Evolutionary conservation across 2,888 invertebrate genomes (phyloP), one percentile per base, ranked within the genome.

Genomic region (Hartigia nigra): DNA sequence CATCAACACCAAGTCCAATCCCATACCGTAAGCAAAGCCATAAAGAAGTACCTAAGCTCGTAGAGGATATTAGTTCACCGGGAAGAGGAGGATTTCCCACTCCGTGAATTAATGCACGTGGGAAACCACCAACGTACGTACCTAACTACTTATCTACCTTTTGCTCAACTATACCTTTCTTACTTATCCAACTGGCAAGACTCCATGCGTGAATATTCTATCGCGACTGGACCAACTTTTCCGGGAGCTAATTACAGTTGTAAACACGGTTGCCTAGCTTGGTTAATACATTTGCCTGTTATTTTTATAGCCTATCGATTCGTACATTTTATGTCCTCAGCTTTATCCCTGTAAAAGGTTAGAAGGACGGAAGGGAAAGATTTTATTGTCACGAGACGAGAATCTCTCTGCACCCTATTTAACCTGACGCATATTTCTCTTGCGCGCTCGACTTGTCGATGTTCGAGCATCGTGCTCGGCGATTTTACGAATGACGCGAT

Each of bases 401-500:
- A 55, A 55, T 72, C 72, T 72, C 12, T 72, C 72, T 34, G 31
- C 72, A 72, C 12, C 31, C 32, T 72, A 72, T 72, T 72, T 72
- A 72, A 72, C 72, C 31, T 9, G 31, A 31, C 31, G 72, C 72
- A 32, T 34, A 72, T 72, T 72, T 72, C 72, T 72, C 72, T 72
- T 34, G 31, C 72, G 32, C 72, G 55, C 55, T 55, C 55, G 55
- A 9, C 55, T 55, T 55, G 55, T 55, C 55, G 55, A 55, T 55
- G 9, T 9, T 55, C 23, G 23, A 23, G 55, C 55, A 55, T 23
- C 23, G 55, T 23, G 55, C 0, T 9, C 5, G 55, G 1, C 55
- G 55, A 55, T 55, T 55, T 23, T 55, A 23, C 23, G 55, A 9
- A 55, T 55, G 32, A 0, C 72, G 31, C 72, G 72, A 72, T 12